Evolutionary conservation across 2,113 vertebrate genomes (phyloP), one percentile per base, ranked within the genome.

Genomic region (Seriola quinqueradiata): DNA sequence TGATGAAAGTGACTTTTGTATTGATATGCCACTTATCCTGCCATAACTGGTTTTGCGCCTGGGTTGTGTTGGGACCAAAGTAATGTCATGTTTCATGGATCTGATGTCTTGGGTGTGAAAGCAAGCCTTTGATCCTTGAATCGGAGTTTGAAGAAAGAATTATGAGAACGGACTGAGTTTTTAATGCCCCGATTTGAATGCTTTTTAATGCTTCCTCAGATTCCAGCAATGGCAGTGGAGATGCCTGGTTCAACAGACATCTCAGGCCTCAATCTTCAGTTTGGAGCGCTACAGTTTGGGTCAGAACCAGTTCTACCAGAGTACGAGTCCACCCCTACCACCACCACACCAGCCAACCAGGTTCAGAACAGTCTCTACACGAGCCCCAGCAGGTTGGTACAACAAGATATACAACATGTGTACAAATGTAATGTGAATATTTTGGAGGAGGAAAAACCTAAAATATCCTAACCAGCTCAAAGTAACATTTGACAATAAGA

Each of bases 191-290:
- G 28, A 19, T 32, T 75, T 25, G 25, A 25, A 25, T 25, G 25
- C 25, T 25, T 25, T 25, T 25, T 25, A 25, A 25, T 25, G 25
- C 23, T 57, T 69, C 34, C n/a, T 55, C 92, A 99, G 98, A 99
- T 99, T 91, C 98, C 98, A 55, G 96, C 97, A 0, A 94, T 97
- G 63, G 97, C 98, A 0, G 98, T 99, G 86, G 98, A 99, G 88
- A 99, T 99, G 98, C 98, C 98, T 9, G 97, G 97, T 74, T 97
- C 98, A 0, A 93, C 98, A 0, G 98, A 99, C 90, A 97, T 99
- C 83, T 96, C 97, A 57, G 98, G 98, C 88, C 94, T 99, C 59
- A 97, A 98, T 89, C 96, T 99, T 90, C 98, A 99, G 94, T 99
- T 99, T 36, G 98, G 98, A 82, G 98, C 97, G 0, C 94, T 99